Conservation (phyloP, 2,888 invertebrate species). For the Palloptera scutellata region DNA sequence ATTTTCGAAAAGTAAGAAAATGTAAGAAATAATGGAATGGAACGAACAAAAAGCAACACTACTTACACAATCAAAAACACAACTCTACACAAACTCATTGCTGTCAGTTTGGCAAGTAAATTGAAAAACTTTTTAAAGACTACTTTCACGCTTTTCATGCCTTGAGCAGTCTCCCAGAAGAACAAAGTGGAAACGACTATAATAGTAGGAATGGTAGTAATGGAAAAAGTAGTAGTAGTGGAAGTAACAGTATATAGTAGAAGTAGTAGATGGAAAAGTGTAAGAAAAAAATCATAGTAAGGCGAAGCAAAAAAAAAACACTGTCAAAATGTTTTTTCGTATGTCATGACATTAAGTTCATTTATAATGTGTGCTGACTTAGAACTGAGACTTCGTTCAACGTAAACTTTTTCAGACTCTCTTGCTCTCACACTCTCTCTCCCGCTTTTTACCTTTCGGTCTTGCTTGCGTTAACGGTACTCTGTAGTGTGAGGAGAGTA, state of each 20-base stretch:
- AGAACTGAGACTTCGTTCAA: no score
- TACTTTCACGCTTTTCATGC: neutral
- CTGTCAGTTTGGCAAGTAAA: conserved; percentile 4
- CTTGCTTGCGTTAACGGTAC: no score
- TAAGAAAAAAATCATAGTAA: neutral
- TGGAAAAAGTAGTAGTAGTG: conserved; percentile 1
- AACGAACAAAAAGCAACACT: neutral
- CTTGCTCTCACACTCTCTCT: neutral
- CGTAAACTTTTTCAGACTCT: no score
- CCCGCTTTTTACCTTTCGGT: neutral
- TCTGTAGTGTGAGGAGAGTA: neutral
- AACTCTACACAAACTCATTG: conserved; percentile 1
- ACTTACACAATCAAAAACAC: neutral
- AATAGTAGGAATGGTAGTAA: neutral
- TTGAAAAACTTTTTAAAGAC: conserved; percentile 12
- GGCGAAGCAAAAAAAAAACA: neutral
- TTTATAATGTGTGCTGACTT: conserved; percentile 5
- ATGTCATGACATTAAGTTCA: conserved; percentile 24
- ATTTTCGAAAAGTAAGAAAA: no score
- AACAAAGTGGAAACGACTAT: neutral
- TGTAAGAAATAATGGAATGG: no score
- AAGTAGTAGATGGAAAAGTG: neutral
- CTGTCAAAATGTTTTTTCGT: conserved; percentile 6
- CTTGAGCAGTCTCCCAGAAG: no score
- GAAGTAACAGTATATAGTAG: neutral